These are phyloP conservation scores for Egretta garzetta DNA, from an alignment of 2,113 vertebrate genomes.

Conservation along the genomic window DNA sequence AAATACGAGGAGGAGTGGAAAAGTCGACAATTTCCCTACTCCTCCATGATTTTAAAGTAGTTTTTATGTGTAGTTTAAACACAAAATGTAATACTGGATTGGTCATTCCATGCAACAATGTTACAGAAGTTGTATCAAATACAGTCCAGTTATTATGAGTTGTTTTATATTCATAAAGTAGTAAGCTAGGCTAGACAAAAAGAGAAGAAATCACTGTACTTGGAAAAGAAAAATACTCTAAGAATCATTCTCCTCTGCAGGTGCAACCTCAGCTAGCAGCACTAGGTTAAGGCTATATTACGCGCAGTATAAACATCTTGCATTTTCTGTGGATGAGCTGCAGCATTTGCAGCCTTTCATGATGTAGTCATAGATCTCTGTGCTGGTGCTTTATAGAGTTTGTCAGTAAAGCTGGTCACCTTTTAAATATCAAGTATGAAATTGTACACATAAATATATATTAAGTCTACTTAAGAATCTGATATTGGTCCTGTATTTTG, in stretches of 20 bases:
- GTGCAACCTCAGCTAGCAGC: neutral
- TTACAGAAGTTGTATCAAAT: neutral
- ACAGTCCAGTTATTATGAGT: neutral
- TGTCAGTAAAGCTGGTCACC: neutral
- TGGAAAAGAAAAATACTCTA: neutral
- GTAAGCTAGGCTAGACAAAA: neutral
- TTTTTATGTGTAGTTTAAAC: neutral
- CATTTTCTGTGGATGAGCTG: neutral
- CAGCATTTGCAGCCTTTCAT: neutral
- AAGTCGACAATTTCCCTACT: neutral
- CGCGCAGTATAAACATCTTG: neutral
- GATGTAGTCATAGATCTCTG: neutral
- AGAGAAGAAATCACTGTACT: neutral
- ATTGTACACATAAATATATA: neutral
- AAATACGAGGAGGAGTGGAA: rapidly evolving
- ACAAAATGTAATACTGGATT: neutral
- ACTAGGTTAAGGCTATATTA: neutral
- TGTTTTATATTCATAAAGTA: neutral
- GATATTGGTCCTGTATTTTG: neutral
- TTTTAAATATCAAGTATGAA: neutral
- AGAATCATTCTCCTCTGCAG: neutral
- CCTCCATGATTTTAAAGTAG: neutral
- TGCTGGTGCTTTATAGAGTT: neutral
- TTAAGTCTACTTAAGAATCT: neutral
- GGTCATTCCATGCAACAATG: neutral